These are phyloP conservation scores for Petrophora chlorosata DNA, from an alignment of 2,888 invertebrate genomes.

Conservation along the genomic window DNA sequence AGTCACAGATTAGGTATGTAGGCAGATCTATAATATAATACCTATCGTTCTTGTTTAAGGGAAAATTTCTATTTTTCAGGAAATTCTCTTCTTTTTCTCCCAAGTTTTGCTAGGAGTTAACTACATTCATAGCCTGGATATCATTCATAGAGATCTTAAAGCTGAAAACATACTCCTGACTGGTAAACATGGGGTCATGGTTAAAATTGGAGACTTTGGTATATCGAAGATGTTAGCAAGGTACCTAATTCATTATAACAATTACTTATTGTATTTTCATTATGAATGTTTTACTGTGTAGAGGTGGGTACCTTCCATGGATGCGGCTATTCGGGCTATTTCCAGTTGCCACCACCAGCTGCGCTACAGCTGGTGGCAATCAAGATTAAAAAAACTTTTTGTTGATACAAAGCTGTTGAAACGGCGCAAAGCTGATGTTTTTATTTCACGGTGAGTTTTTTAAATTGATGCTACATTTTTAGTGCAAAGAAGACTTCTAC, in stretches of 20 bases:
- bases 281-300: too few species aligned
- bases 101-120: slow-evolving; percentile 91
- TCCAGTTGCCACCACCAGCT: too few species aligned
- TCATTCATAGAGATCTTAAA: slow-evolving; percentile 93
- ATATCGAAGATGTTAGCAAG: slow-evolving; percentile 89
- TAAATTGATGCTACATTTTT: slow-evolving; percentile 38
- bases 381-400: too few species aligned
- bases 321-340: too few species aligned
- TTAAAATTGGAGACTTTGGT: slow-evolving; percentile 94
- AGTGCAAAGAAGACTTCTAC: slow-evolving; percentile 85
- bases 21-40: too few species aligned
- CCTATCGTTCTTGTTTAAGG: background rate
- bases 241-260: slow-evolving; percentile 59
- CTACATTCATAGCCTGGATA: slow-evolving; percentile 90
- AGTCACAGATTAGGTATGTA: too few species aligned
- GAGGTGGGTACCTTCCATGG: too few species aligned
- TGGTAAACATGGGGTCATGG: slow-evolving; percentile 85
- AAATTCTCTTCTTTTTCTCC: slow-evolving; percentile 87
- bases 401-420: too few species aligned
- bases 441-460: too few species aligned
- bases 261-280: too few species aligned
- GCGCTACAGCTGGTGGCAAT: too few species aligned
- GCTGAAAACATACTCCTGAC: slow-evolving; percentile 92
- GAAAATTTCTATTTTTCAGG: slow-evolving; percentile 70
- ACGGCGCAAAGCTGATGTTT: too few species aligned